Evolutionary conservation across 2,888 invertebrate species (phyloP).

Genomic region (Tetropium fuscum): DNA sequence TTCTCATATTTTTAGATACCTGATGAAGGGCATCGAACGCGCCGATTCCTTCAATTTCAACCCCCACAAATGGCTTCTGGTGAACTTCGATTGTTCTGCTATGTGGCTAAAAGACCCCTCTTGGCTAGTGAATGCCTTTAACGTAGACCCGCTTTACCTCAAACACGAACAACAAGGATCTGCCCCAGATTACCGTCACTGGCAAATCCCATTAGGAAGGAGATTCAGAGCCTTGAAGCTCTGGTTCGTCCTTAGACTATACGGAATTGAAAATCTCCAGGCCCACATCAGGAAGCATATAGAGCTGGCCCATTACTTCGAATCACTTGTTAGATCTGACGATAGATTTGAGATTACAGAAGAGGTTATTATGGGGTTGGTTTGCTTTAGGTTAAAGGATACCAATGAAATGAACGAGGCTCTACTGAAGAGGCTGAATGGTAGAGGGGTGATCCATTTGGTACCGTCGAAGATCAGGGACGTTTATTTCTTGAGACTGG

Average conservation of each 20-base stretch:
- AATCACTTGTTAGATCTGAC: constrained; percentile 79
- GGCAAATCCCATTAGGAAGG: constrained; percentile 96
- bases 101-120: constrained; percentile 95
- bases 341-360: constrained; percentile 89
- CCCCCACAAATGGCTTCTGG: constrained; percentile 98
- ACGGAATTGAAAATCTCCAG: constrained; percentile 90
- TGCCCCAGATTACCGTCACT: constrained; percentile 95
- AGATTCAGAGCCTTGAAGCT: constrained; percentile 93
- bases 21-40: constrained; percentile 89
- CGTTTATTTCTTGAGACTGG: constrained; percentile 88
- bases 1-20: constrained; percentile 71
- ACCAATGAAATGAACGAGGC: constrained; percentile 85
- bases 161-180: constrained; percentile 93
- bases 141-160: constrained; percentile 96
- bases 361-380: constrained; percentile 93
- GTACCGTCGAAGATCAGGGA: constrained; percentile 91
- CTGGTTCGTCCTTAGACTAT: constrained; percentile 94
- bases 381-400: constrained; percentile 94
- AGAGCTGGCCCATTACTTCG: constrained; percentile 88
- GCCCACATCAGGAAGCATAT: constrained; percentile 89
- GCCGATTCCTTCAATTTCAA: constrained; percentile 99
- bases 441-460: constrained; percentile 90
- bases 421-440: constrained; percentile 86
- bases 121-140: constrained; percentile 94
- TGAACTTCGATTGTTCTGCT: constrained; percentile 99